phyloP scores from a whole-genome alignment of 2,113 vertebrate genomes.

The Hyla sarda region DNA sequence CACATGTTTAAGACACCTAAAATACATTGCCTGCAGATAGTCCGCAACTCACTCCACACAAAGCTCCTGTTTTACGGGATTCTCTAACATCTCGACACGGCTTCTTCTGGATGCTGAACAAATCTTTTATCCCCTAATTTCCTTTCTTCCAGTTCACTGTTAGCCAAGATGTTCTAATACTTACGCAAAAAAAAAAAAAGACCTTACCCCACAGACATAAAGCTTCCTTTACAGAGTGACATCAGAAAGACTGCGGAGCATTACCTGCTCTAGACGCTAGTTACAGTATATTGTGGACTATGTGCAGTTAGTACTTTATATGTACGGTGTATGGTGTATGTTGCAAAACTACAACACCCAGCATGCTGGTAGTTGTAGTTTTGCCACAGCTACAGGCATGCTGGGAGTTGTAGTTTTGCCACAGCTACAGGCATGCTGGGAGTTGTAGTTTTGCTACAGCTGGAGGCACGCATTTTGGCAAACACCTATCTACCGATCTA shows the following conservation, averaged over 20 bases:
- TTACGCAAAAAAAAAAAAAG: conserved; percentile 30
- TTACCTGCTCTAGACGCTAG: background rate
- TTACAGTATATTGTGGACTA: background rate
- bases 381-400: too few species aligned
- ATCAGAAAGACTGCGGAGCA: background rate
- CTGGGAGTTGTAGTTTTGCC: too few species aligned
- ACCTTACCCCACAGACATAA: background rate
- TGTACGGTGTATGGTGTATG: background rate
- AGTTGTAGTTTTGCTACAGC: background rate
- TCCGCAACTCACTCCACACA: too few species aligned
- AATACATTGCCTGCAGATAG: too few species aligned
- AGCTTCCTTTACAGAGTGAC: conserved; percentile 34
- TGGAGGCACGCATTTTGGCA: background rate
- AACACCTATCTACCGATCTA: too few species aligned
- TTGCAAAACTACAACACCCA: too few species aligned
- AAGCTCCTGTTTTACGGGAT: background rate
- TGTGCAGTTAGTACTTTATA: background rate
- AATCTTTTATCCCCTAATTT: background rate
- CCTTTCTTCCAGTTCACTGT: conserved; percentile 45
- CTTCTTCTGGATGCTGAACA: conserved; percentile 9
- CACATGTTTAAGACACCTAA: too few species aligned
- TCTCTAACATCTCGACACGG: background rate
- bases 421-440: too few species aligned
- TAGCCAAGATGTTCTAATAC: conserved; percentile 10
- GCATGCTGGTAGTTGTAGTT: too few species aligned